These are phyloP conservation scores for Sylvietta virens DNA, from an alignment of 2,113 vertebrate species.

Conservation along the genomic window DNA sequence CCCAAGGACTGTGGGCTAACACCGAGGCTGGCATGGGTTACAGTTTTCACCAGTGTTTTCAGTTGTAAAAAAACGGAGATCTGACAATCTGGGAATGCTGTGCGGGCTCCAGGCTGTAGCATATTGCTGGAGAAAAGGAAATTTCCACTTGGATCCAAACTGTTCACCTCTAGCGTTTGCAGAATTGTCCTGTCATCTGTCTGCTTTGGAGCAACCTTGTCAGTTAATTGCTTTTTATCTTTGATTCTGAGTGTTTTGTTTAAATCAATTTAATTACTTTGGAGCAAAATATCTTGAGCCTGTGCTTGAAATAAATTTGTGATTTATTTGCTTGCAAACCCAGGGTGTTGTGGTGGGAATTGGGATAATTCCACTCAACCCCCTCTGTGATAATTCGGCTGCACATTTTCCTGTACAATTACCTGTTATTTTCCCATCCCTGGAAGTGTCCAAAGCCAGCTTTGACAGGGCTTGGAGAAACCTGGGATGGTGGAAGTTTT, in stretches of 20 bases:
- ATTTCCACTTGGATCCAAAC: not conserved
- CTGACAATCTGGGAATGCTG: not conserved
- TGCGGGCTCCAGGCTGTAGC: too few species aligned
- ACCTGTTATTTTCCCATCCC: too few species aligned
- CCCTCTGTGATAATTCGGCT: not conserved
- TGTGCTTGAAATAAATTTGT: not conserved
- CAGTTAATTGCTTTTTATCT: not conserved
- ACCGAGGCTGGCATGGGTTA: accelerated
- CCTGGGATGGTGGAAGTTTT: not conserved
- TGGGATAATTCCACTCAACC: not conserved
- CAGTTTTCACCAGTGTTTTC: not conserved
- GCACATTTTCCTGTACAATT: not conserved
- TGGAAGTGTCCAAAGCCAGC: not conserved
- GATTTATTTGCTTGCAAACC: not conserved
- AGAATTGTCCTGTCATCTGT: not conserved
- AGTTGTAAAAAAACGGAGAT: accelerated
- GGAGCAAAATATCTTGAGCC: not conserved
- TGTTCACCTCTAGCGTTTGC: not conserved
- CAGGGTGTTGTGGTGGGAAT: not conserved
- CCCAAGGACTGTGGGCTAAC: not conserved
- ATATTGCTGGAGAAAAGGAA: not conserved
- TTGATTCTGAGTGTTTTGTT: not conserved
- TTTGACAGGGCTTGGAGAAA: not conserved
- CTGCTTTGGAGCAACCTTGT: not conserved
- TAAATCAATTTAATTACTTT: accelerated